Base-by-base conservation (phyloP, 2,113 vertebrate genomes). In the Ceyx cyanopectus region DNA sequence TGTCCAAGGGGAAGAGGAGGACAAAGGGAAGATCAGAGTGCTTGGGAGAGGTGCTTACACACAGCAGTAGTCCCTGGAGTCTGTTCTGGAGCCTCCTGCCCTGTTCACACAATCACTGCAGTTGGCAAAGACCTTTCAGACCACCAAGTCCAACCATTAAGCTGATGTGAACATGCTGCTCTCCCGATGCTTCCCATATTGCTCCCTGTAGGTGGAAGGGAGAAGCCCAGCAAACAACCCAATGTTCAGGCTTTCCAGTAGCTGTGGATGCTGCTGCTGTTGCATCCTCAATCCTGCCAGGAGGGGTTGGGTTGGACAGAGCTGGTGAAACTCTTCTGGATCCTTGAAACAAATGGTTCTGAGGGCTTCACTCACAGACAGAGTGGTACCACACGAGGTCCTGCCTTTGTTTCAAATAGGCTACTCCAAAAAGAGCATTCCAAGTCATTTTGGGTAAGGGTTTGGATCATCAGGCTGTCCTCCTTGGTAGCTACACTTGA, bases 331-430 rank as follows among this genome's bases (percentile, higher is more conserved):
- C 41, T 16, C 37, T 69, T 83, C 48, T 2, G 6, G 65, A 30
- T 90, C 77, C 14, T 57, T 23, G 16, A 82, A 89, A 74, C 40
- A 62, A 53, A 34, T 30, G 10, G 30, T 74, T 19, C 80, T 24
- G 37, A n/a, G 50, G 19, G 6, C 50, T 46, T 61, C 1, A 0
- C 27, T 68, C 8, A 4, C 18, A 40, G 41, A 19, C 5, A 23
- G 40, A 22, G 24, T 0, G 0, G 30, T 63, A 17, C 48, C 8
- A 3, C 3, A 2, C 3, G 7, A 60, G 14, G 5, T 54, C 21
- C 32, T 70, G 3, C 2, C 0, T 50, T 66, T 57, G 12, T 80
- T 80, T 69, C 45, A 69, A 5, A 24, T 61, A 0, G 50, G 14
- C 20, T 70, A 10, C 30, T 90, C 23, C 23, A 45, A 10, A 48